These are phyloP conservation scores for Marisa cornuarietis DNA, from an alignment of 1,140 invertebrate genomes.

Conservation along the genomic window DNA sequence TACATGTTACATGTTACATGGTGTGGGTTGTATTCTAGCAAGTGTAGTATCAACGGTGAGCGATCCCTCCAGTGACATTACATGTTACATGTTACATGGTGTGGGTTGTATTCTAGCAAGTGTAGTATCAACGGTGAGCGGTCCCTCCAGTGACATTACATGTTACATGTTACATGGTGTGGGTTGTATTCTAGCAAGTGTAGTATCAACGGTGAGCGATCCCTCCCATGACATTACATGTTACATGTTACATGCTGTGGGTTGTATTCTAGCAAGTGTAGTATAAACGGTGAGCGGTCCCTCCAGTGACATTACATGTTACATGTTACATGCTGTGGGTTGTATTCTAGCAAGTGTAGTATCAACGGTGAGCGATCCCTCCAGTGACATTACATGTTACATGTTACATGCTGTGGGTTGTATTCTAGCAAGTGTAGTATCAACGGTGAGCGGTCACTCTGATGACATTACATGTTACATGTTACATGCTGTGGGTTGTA, in stretches of 20 bases:
- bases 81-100: no score
- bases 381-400: conserved; percentile 42
- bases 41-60: conserved; percentile 45
- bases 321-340: conserved; percentile 43
- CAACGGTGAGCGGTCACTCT: conserved; percentile 37
- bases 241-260: no score
- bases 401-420: conserved; percentile 37
- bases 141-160: neutral
- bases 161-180: no score
- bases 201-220: conserved; percentile 41
- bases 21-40: no score
- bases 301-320: conserved; percentile 34
- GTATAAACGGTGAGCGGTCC: conserved; percentile 42
- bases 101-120: no score
- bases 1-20: no score
- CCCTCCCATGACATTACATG: neutral
- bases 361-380: conserved; percentile 38
- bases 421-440: conserved; percentile 35
- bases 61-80: neutral
- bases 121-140: conserved; percentile 42
- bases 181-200: neutral
- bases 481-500: conserved; percentile 31
- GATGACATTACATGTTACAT: conserved; percentile 43
- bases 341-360: conserved; percentile 29
- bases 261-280: neutral